Percentiles rank a stretch among this genome's conserved stretches.
Evolutionary conservation across 2,888 invertebrate genomes (phyloP).

Genomic region (Tetragonula carbonaria): DNA sequence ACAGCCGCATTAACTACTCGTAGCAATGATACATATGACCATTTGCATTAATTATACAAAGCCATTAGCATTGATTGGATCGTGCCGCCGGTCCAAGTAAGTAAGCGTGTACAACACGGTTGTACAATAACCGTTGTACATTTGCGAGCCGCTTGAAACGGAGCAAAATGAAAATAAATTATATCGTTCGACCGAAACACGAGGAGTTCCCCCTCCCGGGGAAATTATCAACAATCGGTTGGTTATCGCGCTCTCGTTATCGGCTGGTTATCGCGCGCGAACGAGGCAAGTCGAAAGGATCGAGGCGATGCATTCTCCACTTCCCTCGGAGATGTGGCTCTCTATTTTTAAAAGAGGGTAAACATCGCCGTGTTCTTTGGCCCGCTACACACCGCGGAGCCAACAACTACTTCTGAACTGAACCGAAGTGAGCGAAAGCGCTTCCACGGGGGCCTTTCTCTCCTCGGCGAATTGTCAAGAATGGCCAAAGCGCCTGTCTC

Average conservation of each 20-base stretch:
- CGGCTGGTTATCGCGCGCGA: slow-evolving; percentile 44
- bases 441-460: slow-evolving; percentile 64
- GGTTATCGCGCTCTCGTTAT: slow-evolving; percentile 39
- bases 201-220: too few species aligned
- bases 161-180: background rate
- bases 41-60: slow-evolving; percentile 25
- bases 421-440: slow-evolving; percentile 63
- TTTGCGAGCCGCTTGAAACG: background rate
- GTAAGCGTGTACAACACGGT: background rate
- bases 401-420: slow-evolving; percentile 24
- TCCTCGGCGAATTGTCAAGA: slow-evolving; percentile 59
- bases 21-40: background rate
- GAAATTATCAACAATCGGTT: slow-evolving; percentile 19
- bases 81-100: background rate
- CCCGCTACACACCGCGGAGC: slow-evolving; percentile 45
- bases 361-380: slow-evolving; percentile 20
- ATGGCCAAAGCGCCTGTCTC: background rate
- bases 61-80: slow-evolving; percentile 25
- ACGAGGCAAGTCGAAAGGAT: slow-evolving; percentile 54
- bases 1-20: slow-evolving; percentile 3
- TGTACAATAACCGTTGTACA: background rate
- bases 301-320: background rate
- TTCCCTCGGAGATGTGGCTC: slow-evolving; percentile 26
- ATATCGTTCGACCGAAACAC: too few species aligned
- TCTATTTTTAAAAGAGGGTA: slow-evolving; percentile 49